Base-by-base conservation (phyloP, 2,797 vertebrate species). In the Strix occidentalis region DNA sequence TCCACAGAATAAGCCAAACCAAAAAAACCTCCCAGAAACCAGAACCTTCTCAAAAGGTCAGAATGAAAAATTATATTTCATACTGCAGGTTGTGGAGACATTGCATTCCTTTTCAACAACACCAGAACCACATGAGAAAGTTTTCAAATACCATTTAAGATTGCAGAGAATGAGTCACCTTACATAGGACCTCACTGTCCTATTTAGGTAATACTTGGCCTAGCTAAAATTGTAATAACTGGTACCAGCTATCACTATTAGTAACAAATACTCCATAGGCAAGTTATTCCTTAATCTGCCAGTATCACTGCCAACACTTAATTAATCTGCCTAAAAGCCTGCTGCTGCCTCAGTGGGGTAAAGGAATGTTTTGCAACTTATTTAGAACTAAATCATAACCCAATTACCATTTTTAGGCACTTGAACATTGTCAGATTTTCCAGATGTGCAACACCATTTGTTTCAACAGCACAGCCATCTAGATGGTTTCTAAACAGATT, bases 41-140 rank as follows among this genome's bases (percentile, higher is more conserved):
- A 51, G 65, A 92, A 29, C 8, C 29, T 37, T 37, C 50, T 63
- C 25, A 70, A 74, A 93, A 92, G 74, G 58, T 93, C 95, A 87
- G 8, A 89, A 76, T 24, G 43, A 65, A 72, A 63, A 86, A 71
- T 41, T 68, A 60, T 45, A 82, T 79, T 93, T 82, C 63, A 54
- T 88, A 35, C 17, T 51, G 18, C 48, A 90, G 51, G 78, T 90
- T 90, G 74, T 39, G 41, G 37, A 93, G 51, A 26, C 66, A 53
- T 26, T 91, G 37, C 80, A 90, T 95, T 95, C 83, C 69, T 94
- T 95, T 81, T 50, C 51, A 91, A 12, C 10, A 86, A 23, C 58
- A 70, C 66, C 74, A 90, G 76, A 88, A 90, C 80, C 90, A 89
- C 85, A 84, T 21, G 21, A 93, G 76, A 89, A 94, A 60, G 39